phyloP scores from a whole-genome alignment of 2,888 invertebrate species.

The Nomada fabriciana region DNA sequence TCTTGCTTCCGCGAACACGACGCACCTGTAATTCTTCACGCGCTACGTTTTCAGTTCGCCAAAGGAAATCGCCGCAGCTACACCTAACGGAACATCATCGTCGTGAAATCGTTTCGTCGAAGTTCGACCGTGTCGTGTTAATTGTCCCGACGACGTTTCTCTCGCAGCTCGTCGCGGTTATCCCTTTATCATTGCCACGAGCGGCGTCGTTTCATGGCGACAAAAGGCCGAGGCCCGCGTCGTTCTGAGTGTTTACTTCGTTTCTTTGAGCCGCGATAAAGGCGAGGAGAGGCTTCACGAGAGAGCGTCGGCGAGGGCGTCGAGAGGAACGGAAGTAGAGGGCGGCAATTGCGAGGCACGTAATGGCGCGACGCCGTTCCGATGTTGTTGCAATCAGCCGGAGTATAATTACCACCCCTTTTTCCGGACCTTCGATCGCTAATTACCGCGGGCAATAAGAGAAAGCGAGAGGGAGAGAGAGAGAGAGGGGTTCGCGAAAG shows the following conservation, averaged over 20 bases:
- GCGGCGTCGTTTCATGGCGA: background rate
- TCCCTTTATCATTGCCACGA: slow-evolving; percentile 47
- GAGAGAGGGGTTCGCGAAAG: background rate
- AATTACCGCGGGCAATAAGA: slow-evolving; percentile 52
- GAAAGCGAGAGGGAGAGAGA: background rate
- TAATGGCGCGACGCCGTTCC: slow-evolving; percentile 56
- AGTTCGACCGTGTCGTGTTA: too few species aligned
- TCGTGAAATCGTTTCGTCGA: too few species aligned
- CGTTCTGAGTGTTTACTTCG: slow-evolving; percentile 52
- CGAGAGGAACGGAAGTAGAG: slow-evolving; percentile 10
- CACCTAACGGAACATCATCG: too few species aligned
- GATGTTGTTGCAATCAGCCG: slow-evolving; percentile 62
- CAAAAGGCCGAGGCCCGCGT: slow-evolving; percentile 25
- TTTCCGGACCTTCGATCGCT: slow-evolving; percentile 56
- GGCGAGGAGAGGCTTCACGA: slow-evolving; percentile 17
- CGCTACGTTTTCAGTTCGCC: too few species aligned
- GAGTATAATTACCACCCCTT: slow-evolving; percentile 63
- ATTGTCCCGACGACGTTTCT: too few species aligned
- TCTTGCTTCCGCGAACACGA: too few species aligned
- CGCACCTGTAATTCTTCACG: too few species aligned
- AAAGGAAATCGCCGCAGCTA: too few species aligned
- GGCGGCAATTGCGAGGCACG: slow-evolving; percentile 53
- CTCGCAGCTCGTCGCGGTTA: background rate
- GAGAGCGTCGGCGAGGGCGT: slow-evolving; percentile 16
- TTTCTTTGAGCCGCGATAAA: slow-evolving; percentile 43